Percentiles rank a stretch among this genome's conserved stretches.
phyloP scores from a whole-genome alignment of 2,888 invertebrate genomes.

The Thysanoteuthis rhombus region DNA sequence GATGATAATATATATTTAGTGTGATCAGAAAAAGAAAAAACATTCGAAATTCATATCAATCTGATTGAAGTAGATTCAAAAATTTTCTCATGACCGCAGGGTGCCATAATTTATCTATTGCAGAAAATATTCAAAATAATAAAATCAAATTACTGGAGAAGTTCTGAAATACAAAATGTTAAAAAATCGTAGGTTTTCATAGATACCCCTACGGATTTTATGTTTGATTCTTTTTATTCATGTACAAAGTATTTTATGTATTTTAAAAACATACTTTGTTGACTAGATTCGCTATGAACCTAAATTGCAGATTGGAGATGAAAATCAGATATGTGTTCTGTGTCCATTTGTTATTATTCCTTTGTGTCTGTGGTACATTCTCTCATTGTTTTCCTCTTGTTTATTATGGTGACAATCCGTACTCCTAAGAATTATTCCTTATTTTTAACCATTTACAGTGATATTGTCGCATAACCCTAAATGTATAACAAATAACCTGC shows the following conservation, averaged over 20 bases:
- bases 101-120: no score
- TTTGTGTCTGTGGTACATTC: background rate
- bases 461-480: background rate
- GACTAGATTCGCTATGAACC: background rate
- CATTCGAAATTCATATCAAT: no score
- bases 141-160: no score
- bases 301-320: background rate
- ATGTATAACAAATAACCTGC: background rate
- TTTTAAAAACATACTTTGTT: background rate
- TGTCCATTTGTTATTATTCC: background rate
- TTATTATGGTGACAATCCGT: background rate
- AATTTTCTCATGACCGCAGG: no score
- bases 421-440: background rate
- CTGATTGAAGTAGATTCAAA: no score
- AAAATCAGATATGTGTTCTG: background rate
- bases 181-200: background rate
- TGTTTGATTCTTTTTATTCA: background rate
- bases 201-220: background rate
- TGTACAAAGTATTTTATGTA: background rate
- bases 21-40: no score
- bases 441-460: background rate
- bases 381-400: background rate
- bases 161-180: no score
- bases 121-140: no score
- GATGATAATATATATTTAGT: no score